Percentiles rank a stretch among this genome's conserved stretches.
Conservation (phyloP, 2,113 vertebrate genomes). For the Aegithalos caudatus region DNA sequence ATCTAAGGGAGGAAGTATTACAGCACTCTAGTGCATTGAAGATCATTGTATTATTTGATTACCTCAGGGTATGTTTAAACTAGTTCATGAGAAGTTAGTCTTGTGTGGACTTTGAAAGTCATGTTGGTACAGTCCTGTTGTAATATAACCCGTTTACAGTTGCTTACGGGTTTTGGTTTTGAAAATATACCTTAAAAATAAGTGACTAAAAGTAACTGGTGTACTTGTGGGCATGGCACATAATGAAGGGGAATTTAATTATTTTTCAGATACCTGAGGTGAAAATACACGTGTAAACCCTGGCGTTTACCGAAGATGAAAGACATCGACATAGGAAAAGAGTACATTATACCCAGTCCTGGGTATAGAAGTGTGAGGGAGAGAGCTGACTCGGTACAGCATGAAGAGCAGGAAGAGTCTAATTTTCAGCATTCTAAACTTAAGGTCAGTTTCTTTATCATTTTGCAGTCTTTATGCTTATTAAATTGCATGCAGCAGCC, state of each 20-base stretch:
- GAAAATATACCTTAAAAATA: background rate
- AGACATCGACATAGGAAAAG: slow-evolving; percentile 88
- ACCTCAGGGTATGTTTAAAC: slow-evolving; percentile 27
- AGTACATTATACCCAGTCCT: slow-evolving; percentile 81
- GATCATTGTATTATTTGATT: background rate
- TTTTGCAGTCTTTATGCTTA: background rate
- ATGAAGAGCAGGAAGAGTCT: slow-evolving; percentile 68
- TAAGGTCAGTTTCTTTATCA: slow-evolving; percentile 65
- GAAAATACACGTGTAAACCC: slow-evolving; percentile 47
- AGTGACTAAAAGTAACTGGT: background rate
- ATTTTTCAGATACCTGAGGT: background rate
- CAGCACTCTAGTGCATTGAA: background rate
- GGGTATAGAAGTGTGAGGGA: slow-evolving; percentile 78
- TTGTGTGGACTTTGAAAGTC: background rate
- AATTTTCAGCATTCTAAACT: slow-evolving; percentile 70
- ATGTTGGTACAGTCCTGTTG: background rate
- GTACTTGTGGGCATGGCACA: rapidly evolving
- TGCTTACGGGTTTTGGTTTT: background rate
- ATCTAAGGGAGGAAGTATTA: background rate
- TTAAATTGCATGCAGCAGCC: background rate
- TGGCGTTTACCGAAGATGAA: slow-evolving; percentile 84
- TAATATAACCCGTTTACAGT: background rate
- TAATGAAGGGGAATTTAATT: background rate
- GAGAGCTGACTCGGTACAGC: slow-evolving; percentile 65
- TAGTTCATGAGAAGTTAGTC: background rate